Conservation (phyloP, 1,140 invertebrate genomes). For the Protaetia brevitarsis region DNA sequence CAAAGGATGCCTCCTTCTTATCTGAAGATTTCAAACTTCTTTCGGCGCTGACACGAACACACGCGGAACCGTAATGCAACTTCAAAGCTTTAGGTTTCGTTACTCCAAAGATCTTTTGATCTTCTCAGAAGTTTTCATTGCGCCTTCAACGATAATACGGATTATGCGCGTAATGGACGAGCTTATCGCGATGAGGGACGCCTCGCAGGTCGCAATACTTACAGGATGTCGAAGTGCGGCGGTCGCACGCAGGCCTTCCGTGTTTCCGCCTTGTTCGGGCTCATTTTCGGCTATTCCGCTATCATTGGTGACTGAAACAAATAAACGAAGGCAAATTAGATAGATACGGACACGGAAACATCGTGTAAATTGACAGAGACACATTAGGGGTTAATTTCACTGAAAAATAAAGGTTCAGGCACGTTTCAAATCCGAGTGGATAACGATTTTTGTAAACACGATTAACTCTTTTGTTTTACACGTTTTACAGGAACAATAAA, state of each 20-base stretch:
- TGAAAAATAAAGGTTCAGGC: no score
- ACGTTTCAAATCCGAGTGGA: no score
- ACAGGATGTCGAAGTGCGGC: slow-evolving; percentile 46
- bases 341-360: background rate
- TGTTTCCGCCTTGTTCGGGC: slow-evolving; percentile 32
- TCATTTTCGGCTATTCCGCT: slow-evolving; percentile 33
- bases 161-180: slow-evolving; percentile 11
- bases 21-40: no score
- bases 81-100: no score
- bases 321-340: background rate
- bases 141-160: background rate
- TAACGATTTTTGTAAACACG: no score
- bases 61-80: no score
- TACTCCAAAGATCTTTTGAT: background rate
- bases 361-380: background rate
- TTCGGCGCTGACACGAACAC: no score
- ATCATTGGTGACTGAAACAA: background rate
- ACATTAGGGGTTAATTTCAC: background rate
- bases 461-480: no score
- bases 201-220: no score
- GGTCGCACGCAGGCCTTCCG: slow-evolving; percentile 43
- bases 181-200: background rate
- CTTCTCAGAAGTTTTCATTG: background rate
- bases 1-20: no score
- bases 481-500: no score